Percentiles rank a stretch among this genome's conserved stretches.
These are phyloP conservation scores for Nephrotoma appendiculata DNA, from an alignment of 2,888 invertebrate species.

Conservation along the genomic window DNA sequence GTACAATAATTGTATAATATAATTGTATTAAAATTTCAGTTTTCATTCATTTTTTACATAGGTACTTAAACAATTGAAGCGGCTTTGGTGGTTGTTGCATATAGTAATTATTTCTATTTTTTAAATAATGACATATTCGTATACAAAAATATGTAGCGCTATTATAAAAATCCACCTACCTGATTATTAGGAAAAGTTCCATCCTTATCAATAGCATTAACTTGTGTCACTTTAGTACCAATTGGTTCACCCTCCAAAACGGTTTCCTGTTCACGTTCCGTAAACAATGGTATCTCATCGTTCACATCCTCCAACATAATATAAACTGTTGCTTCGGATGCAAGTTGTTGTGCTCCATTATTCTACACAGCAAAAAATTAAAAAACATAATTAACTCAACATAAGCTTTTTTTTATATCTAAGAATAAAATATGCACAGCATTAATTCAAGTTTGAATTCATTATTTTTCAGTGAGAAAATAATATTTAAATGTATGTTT, in stretches of 20 bases:
- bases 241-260: constrained; percentile 90
- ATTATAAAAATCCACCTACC: constrained; percentile 35
- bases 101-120: too few species aligned
- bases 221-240: constrained; percentile 89
- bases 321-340: constrained; percentile 85
- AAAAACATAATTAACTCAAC: constrained; percentile 5
- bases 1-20: too few species aligned
- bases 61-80: too few species aligned
- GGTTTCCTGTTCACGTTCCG: constrained; percentile 88
- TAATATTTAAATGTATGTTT: neutral
- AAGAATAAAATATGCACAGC: neutral
- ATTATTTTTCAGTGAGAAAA: neutral
- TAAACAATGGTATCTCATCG: constrained; percentile 92
- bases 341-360: constrained; percentile 89
- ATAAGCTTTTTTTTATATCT: neutral
- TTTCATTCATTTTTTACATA: too few species aligned
- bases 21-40: too few species aligned
- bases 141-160: too few species aligned
- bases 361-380: constrained; percentile 43
- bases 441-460: neutral
- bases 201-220: constrained; percentile 92
- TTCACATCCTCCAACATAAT: constrained; percentile 92
- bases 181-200: constrained; percentile 91
- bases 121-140: too few species aligned
- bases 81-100: too few species aligned